phyloP scores from a whole-genome alignment of 1,140 invertebrate genomes.

The Drosophila leontia region DNA sequence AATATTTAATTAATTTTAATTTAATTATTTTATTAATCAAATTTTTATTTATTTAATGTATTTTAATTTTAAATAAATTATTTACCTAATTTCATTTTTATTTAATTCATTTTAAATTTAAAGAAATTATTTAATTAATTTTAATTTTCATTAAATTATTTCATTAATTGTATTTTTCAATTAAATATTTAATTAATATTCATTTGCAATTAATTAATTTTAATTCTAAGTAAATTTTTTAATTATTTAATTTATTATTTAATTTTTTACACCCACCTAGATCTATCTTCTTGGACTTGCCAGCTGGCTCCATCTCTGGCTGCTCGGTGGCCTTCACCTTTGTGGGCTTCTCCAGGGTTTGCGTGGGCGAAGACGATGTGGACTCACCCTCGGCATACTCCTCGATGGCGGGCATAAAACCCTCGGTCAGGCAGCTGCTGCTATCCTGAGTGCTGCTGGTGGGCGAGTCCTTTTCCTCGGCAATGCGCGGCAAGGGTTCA shows the following conservation, averaged over 20 bases:
- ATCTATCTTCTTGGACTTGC: slow-evolving; percentile 54
- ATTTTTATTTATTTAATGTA: too few species aligned
- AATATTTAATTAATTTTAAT: too few species aligned
- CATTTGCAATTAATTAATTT: too few species aligned
- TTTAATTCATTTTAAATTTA: too few species aligned
- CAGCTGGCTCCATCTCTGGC: slow-evolving; percentile 37
- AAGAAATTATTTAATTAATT: too few species aligned
- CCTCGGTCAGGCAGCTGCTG: slow-evolving; percentile 55
- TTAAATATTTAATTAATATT: too few species aligned
- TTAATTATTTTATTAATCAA: too few species aligned
- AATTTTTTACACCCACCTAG: slow-evolving; percentile 21
- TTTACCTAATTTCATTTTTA: not conserved
- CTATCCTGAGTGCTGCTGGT: slow-evolving; percentile 87
- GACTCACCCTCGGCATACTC: slow-evolving; percentile 71
- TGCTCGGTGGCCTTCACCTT: slow-evolving; percentile 44
- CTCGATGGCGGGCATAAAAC: slow-evolving; percentile 82
- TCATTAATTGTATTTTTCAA: not conserved
- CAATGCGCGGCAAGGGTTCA: slow-evolving; percentile 89
- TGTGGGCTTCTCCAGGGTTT: slow-evolving; percentile 62
- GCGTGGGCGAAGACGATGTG: slow-evolving; percentile 62
- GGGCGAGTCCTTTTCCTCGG: slow-evolving; percentile 94
- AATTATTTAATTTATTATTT: too few species aligned
- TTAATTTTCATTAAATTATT: not conserved
- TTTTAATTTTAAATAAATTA: not conserved
- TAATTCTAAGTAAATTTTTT: too few species aligned